phyloP scores from a whole-genome alignment of 2,888 invertebrate genomes.

The Sphaerophoria taeniata region DNA sequence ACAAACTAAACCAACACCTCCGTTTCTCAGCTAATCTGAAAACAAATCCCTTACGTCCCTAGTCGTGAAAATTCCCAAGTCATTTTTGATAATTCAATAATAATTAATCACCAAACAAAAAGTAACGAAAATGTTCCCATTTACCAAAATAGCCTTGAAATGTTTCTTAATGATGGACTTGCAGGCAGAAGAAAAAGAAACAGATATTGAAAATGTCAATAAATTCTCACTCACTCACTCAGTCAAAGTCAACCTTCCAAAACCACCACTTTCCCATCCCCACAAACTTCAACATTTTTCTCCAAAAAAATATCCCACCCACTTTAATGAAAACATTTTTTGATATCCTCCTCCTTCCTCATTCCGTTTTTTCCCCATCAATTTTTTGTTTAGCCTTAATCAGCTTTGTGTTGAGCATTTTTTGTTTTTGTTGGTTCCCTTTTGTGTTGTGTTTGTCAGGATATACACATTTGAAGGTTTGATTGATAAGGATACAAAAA shows the following conservation, averaged over 20 bases:
- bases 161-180: conserved; percentile 24
- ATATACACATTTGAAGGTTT: conserved; percentile 32
- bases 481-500: conserved; percentile 42
- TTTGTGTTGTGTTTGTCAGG: neutral
- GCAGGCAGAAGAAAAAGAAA: conserved; percentile 10
- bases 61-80: neutral
- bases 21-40: too few relatives aligned
- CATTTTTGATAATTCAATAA: conserved; percentile 5
- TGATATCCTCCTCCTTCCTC: conserved; percentile 2
- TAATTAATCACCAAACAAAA: conserved; percentile 13
- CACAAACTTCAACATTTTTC: neutral
- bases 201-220: conserved; percentile 31
- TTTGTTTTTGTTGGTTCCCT: neutral
- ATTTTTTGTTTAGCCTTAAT: conserved; percentile 10
- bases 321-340: conserved; percentile 21
- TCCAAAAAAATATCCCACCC: neutral
- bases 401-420: conserved; percentile 33
- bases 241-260: conserved; percentile 11
- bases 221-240: conserved; percentile 22
- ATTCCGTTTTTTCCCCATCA: neutral
- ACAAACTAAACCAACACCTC: too few relatives aligned
- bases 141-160: neutral
- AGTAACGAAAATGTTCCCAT: neutral
- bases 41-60: too few relatives aligned
- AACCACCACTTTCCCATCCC: neutral